Percentiles rank a stretch among this genome's conserved stretches.
Conservation (phyloP, 2,797 vertebrate genomes). For the Characodon lateralis region DNA sequence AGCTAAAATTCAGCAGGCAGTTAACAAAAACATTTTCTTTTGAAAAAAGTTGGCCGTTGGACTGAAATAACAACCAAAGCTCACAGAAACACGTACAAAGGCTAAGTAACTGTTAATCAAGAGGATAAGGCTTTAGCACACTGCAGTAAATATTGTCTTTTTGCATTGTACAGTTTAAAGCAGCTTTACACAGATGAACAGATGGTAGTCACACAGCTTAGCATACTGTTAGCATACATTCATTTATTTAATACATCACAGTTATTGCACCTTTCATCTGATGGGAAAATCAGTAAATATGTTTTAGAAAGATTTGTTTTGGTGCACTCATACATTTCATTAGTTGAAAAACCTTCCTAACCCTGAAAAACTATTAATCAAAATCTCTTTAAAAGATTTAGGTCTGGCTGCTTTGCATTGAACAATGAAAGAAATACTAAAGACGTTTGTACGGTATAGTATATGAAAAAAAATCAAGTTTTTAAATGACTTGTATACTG, state of each 20-base stretch:
- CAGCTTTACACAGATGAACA: neutral
- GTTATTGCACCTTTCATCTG: neutral
- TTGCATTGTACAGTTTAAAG: neutral
- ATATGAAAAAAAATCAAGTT: neutral
- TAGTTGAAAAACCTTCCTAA: neutral
- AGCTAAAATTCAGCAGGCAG: neutral
- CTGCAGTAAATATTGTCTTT: neutral
- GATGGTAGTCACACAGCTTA: neutral
- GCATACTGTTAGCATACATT: neutral
- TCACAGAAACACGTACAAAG: too few species aligned
- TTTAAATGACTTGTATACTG: neutral
- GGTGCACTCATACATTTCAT: neutral
- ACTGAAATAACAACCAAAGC: neutral
- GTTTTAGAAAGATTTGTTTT: neutral
- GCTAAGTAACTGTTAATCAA: too few species aligned
- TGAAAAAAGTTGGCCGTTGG: neutral
- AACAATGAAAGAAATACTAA: neutral
- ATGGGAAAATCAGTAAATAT: neutral
- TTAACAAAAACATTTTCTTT: neutral
- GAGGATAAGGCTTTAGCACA: too few species aligned
- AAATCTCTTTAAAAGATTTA: neutral
- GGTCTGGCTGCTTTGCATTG: neutral
- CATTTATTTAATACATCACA: neutral
- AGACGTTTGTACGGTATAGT: neutral
- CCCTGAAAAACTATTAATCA: neutral